phyloP scores from a whole-genome alignment of 1,140 invertebrate genomes.

The Leptopilina clavipes region DNA sequence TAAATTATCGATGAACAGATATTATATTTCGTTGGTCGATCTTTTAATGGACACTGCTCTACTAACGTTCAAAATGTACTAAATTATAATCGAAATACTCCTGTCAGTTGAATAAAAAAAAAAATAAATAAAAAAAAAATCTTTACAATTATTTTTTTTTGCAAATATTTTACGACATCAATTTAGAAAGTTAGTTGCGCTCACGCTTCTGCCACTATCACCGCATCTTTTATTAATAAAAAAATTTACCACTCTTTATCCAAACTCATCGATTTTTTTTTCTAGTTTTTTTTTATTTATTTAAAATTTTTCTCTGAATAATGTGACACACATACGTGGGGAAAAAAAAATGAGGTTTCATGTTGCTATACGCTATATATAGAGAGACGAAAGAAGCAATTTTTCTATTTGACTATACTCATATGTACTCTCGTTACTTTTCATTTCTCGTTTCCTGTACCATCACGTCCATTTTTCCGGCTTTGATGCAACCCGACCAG shows the following conservation, averaged over 20 bases:
- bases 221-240: too few species aligned
- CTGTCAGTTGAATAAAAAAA: not conserved
- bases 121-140: not conserved
- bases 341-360: not conserved
- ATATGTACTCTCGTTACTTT: constrained; percentile 52
- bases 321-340: too few species aligned
- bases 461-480: constrained; percentile 46
- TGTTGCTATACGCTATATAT: not conserved
- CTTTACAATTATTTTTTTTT: not conserved
- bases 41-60: constrained; percentile 25
- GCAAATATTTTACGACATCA: not conserved
- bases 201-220: not conserved
- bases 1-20: constrained; percentile 20
- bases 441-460: constrained; percentile 50
- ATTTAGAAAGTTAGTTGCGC: constrained; percentile 6
- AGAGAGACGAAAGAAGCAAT: constrained; percentile 43
- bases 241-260: too few species aligned
- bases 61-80: not conserved
- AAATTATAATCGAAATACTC: constrained; percentile 32
- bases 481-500: constrained; percentile 61
- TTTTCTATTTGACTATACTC: constrained; percentile 55
- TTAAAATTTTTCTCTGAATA: too few species aligned
- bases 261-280: too few species aligned
- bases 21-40: not conserved
- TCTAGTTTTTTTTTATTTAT: too few species aligned